Percentiles rank a stretch among this genome's conserved stretches.
Conservation (phyloP, 2,797 vertebrate genomes). For the Lepidocolaptes lacrymiger region DNA sequence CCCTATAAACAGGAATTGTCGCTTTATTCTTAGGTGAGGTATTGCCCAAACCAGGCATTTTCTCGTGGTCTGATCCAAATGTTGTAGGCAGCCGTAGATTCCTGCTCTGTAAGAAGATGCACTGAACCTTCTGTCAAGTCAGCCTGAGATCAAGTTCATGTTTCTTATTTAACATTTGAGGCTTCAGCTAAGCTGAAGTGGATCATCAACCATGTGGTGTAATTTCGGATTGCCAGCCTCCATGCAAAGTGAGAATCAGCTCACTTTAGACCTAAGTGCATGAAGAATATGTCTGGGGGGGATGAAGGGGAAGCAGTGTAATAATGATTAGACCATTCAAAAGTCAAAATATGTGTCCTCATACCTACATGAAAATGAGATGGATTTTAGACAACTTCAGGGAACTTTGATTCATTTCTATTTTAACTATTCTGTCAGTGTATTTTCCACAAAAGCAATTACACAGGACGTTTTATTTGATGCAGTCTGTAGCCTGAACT, state of each 20-base stretch:
- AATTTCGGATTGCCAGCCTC: background rate
- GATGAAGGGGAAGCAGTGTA: background rate
- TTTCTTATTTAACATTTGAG: background rate
- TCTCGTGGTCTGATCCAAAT: background rate
- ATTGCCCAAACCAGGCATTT: background rate
- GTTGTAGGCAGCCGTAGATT: background rate
- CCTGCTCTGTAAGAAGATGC: background rate
- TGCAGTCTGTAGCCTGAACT: background rate
- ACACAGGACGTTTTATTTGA: background rate
- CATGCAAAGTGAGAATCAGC: background rate
- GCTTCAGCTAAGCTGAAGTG: background rate
- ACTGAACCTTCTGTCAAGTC: background rate
- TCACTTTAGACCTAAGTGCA: background rate
- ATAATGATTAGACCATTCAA: background rate
- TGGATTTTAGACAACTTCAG: background rate
- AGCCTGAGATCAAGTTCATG: background rate
- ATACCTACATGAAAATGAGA: background rate
- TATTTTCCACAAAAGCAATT: background rate
- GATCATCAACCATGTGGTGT: background rate
- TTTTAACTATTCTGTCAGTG: background rate
- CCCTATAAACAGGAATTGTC: background rate
- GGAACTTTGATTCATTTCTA: background rate
- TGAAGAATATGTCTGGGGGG: fast-evolving
- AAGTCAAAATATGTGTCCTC: background rate
- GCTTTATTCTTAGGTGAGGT: background rate